A percentile compares a stretch with the other conserved stretches of the same genome.
phyloP scores from a whole-genome alignment of 2,888 invertebrate species.

The Habrosyne pyritoides region DNA sequence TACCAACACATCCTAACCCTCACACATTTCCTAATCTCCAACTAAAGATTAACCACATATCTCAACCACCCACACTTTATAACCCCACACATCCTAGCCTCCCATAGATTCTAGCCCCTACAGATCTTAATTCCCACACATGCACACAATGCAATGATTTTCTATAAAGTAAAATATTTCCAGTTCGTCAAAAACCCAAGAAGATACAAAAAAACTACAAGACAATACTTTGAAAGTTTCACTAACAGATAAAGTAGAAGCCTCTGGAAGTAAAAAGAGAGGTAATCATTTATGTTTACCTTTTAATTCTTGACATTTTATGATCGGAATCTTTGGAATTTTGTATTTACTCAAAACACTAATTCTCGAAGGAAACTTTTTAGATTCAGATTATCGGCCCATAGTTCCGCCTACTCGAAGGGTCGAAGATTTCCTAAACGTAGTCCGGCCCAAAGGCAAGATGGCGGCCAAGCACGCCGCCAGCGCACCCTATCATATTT shows the following conservation, averaged over 20 bases:
- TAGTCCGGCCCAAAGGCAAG: slow-evolving; percentile 83
- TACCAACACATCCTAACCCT: no score
- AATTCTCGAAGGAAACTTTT: slow-evolving; percentile 13
- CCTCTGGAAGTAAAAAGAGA: background rate
- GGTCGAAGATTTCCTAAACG: slow-evolving; percentile 73
- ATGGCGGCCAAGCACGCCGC: slow-evolving; percentile 87
- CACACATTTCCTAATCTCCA: no score
- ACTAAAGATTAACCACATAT: no score
- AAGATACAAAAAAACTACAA: background rate
- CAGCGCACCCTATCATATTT: slow-evolving; percentile 89
- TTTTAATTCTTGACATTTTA: no score
- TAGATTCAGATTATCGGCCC: slow-evolving; percentile 63
- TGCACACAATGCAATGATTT: no score
- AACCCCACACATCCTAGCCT: no score
- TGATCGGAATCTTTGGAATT: no score
- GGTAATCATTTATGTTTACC: background rate
- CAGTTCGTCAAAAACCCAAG: background rate
- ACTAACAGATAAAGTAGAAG: slow-evolving; percentile 7
- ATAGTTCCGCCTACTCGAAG: slow-evolving; percentile 60
- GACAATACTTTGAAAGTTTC: slow-evolving; percentile 3
- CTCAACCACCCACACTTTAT: no score
- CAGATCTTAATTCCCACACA: no score
- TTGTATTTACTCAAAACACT: no score
- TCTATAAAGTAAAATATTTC: no score
- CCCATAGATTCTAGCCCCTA: background rate